Evolutionary conservation across 30 jellyfish, hydroid and myxozoan species (phyloP), one percentile per base, ranked within the genome.

Genomic region (Hydra vulgaris): DNA sequence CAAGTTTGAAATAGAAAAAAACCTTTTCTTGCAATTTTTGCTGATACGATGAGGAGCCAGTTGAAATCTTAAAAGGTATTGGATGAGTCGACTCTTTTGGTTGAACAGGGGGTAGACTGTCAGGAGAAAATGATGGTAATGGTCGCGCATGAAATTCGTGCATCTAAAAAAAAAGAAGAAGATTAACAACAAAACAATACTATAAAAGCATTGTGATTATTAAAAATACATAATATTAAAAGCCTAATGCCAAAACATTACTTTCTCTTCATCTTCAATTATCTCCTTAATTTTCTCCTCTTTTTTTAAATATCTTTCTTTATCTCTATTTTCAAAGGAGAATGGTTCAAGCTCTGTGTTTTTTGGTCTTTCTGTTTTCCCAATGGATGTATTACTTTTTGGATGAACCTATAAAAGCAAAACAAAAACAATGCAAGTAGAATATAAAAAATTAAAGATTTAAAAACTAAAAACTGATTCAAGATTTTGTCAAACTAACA

Each of bases 61-160:
- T 78, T 21, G 95, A 92, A 66, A 90, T 75, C 27, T 90, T 82
- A 76, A 90, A 90, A n/a, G 97, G 89, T 7, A 80, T 88, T 3
- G 82, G 73, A 69, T 85, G 88, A 7, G 95, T 87, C 26, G 61
- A n/a, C n/a, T 7, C 84, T 76, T 83, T 90, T 1, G 88, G 82
- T 0, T 77, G 61, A n/a, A 76, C 84, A 7, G 88, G 88, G 15
- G 92, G 89, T 15, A 90, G 74, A 23, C 66, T 66, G 54, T 90
- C 97, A 7, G 97, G 97, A 15, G 97, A 90, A 19, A 91, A 79
- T 27, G 82, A 72, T 26, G 98, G 98, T 0, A 91, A 89, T 0
- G 96, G 98, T 26, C 90, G 82, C 17, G 98, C 98, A 68, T 86
- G 96, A 81, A 91, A 91, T 90, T 70, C 98, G 79, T 72, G 95